Conservation (phyloP, 2,888 invertebrate species). For the Scaptomyza parva region DNA sequence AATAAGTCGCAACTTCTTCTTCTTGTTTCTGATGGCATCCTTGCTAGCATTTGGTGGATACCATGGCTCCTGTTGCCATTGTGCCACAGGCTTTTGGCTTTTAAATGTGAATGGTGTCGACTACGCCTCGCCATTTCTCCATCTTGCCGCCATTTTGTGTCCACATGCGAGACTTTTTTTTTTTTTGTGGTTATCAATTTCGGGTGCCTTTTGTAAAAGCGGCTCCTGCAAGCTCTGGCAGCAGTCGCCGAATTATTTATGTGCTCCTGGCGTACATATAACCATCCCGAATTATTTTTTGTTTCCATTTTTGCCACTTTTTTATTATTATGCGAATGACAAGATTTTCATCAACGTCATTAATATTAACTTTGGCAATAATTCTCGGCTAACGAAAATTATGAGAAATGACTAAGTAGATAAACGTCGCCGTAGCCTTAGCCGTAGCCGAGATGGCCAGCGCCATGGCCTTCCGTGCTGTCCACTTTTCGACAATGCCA, state of each 20-base stretch:
- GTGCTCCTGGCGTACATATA: constrained; percentile 53
- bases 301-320: constrained; percentile 27
- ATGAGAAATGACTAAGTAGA: constrained; percentile 79
- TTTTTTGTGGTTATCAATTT: constrained; percentile 74
- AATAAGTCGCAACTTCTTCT: constrained; percentile 60
- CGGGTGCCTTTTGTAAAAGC: constrained; percentile 60
- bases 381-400: constrained; percentile 79
- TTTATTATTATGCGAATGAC: constrained; percentile 73
- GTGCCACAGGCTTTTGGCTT: constrained; percentile 67
- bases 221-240: constrained; percentile 36
- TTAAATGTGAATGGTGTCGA: constrained; percentile 75
- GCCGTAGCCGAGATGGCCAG: no score
- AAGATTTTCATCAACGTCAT: constrained; percentile 82
- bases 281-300: constrained; percentile 29
- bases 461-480: constrained; percentile 17
- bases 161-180: constrained; percentile 61
- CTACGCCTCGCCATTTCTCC: constrained; percentile 31
- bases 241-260: constrained; percentile 64
- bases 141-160: constrained; percentile 39
- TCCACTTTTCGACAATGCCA: constrained; percentile 74
- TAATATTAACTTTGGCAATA: constrained; percentile 82
- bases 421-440: constrained; percentile 47
- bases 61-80: constrained; percentile 41
- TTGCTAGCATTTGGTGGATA: constrained; percentile 39
- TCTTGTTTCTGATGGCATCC: constrained; percentile 8